phyloP scores from a whole-genome alignment of 2,113 vertebrate species.

The Microtus montanus region DNA sequence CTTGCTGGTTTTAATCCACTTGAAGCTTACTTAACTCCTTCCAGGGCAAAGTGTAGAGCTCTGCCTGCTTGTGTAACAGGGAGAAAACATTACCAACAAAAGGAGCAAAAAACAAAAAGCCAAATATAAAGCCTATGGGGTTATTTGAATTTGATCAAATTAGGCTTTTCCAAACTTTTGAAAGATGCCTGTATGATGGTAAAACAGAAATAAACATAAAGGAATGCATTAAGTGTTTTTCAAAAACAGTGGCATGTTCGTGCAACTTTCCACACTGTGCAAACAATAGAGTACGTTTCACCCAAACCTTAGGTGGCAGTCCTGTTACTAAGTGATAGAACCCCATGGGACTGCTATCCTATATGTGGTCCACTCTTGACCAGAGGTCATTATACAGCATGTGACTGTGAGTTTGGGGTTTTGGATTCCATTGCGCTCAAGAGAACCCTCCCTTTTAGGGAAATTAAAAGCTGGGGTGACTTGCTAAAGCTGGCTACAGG shows the following conservation, averaged over 20 bases:
- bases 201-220: neutral
- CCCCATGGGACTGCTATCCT: neutral
- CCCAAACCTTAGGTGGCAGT: neutral
- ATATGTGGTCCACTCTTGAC: neutral
- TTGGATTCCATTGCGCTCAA: neutral
- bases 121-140: neutral
- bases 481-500: neutral
- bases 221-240: neutral
- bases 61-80: constrained; percentile 18
- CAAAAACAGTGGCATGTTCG: neutral
- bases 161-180: constrained; percentile 4
- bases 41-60: constrained; percentile 18
- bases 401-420: neutral
- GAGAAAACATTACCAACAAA: constrained; percentile 30
- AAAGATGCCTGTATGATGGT: neutral
- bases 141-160: constrained; percentile 40
- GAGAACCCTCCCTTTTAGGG: neutral
- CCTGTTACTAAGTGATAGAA: neutral
- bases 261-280: neutral
- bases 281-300: neutral
- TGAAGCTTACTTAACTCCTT: constrained; percentile 42
- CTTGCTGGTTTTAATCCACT: constrained; percentile 37
- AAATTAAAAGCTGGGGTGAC: neutral
- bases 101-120: neutral
- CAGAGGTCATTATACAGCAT: neutral